phyloP scores from a whole-genome alignment of 2,113 vertebrate species.

The Neolamprologus brichardi region DNA sequence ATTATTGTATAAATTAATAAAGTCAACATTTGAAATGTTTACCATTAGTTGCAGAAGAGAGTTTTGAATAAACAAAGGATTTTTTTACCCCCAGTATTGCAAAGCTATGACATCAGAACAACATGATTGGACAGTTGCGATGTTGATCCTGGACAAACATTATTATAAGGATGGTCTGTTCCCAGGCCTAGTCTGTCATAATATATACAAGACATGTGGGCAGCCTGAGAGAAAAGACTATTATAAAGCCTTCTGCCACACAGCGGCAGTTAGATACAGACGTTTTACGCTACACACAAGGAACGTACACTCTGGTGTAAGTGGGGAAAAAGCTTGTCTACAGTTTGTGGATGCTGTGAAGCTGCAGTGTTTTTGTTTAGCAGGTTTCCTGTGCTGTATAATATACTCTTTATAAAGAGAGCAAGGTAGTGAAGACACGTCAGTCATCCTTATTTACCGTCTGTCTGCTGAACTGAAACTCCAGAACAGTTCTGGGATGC shows the following conservation, averaged over 20 bases:
- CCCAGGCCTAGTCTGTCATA: not conserved
- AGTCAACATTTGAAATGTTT: not conserved
- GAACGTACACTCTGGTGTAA: not conserved
- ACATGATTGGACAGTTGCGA: not conserved
- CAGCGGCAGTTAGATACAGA: not conserved
- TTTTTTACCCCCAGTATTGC: fast-evolving
- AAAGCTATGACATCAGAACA: not conserved
- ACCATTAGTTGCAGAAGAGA: not conserved
- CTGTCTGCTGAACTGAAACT: not conserved
- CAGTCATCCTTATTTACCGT: not conserved
- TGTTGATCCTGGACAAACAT: not conserved
- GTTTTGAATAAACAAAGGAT: not conserved
- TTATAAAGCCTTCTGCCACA: not conserved
- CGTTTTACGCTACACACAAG: not conserved
- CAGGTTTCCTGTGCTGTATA: not conserved
- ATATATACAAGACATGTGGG: not conserved
- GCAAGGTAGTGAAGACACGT: fast-evolving
- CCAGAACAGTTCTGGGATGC: not conserved
- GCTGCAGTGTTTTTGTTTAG: not conserved
- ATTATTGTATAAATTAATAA: not conserved
- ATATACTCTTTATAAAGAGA: not conserved
- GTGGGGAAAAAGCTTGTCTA: not conserved
- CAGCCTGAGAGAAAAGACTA: not conserved
- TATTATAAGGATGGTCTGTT: not conserved
- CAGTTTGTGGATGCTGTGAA: not conserved